Conservation (phyloP, 2,797 vertebrate genomes). For the Orientallactaga sibirica region DNA sequence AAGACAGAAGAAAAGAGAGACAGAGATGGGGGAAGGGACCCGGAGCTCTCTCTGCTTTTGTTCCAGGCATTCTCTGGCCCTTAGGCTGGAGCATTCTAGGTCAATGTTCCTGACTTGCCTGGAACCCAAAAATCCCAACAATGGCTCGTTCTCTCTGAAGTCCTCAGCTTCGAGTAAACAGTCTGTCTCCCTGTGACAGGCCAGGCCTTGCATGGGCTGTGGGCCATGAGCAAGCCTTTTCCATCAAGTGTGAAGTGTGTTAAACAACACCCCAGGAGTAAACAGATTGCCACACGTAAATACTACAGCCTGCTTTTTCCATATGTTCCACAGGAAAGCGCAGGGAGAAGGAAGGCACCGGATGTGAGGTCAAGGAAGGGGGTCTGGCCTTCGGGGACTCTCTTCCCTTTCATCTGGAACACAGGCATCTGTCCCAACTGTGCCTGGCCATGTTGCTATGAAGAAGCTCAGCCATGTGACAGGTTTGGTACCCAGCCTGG, state of each 20-base stretch:
- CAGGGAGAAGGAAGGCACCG: no score
- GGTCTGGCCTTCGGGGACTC: neutral
- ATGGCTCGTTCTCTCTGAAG: neutral
- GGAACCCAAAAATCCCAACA: rapidly evolving
- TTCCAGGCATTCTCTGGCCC: neutral
- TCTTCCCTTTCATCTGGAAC: neutral
- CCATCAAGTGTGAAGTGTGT: neutral
- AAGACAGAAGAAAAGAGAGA: neutral
- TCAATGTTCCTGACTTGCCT: rapidly evolving
- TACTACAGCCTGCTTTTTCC: neutral
- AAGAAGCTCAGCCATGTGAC: neutral
- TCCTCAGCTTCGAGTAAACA: neutral
- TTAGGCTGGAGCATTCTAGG: neutral
- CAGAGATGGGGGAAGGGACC: neutral
- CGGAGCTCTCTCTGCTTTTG: neutral
- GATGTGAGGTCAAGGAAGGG: neutral
- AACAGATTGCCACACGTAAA: rapidly evolving
- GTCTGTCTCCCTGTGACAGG: neutral
- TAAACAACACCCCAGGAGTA: neutral
- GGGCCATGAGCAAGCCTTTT: neutral
- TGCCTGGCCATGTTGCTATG: no score
- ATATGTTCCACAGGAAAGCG: no score
- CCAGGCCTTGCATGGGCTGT: no score
- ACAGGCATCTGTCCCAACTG: neutral
- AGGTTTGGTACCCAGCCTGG: neutral